Evolutionary conservation across 2,888 invertebrate genomes (phyloP), one percentile per base, ranked within the genome.

Genomic region (Cephus pulcher): DNA sequence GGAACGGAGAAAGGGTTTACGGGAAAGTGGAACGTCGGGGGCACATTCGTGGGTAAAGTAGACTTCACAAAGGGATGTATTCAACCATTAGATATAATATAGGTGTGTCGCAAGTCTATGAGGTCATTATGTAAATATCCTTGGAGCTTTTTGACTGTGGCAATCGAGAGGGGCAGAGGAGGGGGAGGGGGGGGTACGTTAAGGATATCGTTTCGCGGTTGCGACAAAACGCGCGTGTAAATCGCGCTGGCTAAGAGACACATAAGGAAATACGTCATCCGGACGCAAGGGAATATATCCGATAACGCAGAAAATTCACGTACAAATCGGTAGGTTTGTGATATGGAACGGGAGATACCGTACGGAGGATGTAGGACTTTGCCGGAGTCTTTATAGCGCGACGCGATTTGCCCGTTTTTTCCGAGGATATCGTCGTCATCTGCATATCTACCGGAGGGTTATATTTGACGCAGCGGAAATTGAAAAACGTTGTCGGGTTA

Each of bases 401-500:
- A 79, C 34, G 79, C 23, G 56, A 56, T 23, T 23, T 56, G 56
- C 56, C 56, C 56, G 56, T 56, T 56, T 82, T 35, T 84, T 77
- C 73, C 74, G 75, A 34, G 68, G 37, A 56, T 69, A 79, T 80
- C 79, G 80, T 77, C 75, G 78, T 71, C 34, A 77, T 40, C 79
- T 78, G 75, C 56, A 56, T 56, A 56, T 56, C 56, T 56, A 56
- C 23, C 56, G 56, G 56, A 56, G 56, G 56, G 56, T 56, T 56
- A 34, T 76, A 81, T 82, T 84, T 78, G 79, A 77, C 81, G 76
- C 70, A 74, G 70, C 83, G 86, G 86, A 87, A 87, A 87, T 87
- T 86, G 86, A 84, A 87, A 87, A 87, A 86, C 86, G 86, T 83
- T 82, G 84, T 56, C 56, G 56, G 23, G 77, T 80, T 82, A 86